Evolutionary conservation across 2,797 vertebrate species (phyloP).

Genomic region (Chrysolophus pictus): DNA sequence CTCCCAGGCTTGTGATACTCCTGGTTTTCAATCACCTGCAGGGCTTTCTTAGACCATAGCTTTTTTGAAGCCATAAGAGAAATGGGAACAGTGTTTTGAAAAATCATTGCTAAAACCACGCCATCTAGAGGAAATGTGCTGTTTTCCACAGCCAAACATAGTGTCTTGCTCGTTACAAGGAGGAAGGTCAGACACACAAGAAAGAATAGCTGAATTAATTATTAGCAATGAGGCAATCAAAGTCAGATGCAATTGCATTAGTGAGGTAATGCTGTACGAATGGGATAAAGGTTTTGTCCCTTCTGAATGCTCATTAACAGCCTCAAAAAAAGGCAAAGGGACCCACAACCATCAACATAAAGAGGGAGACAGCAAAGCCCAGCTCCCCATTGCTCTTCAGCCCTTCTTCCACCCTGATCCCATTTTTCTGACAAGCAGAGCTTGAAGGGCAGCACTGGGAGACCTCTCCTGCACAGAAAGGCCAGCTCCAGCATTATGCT

Average conservation of each 20-base stretch:
- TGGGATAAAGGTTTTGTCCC: background rate
- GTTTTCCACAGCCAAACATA: background rate
- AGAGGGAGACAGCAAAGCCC: background rate
- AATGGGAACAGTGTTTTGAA: background rate
- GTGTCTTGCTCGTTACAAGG: background rate
- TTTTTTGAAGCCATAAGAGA: background rate
- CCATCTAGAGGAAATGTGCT: background rate
- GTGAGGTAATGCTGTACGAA: background rate
- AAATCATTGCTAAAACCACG: background rate
- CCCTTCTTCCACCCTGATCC: background rate
- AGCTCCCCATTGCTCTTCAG: background rate
- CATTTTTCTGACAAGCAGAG: background rate
- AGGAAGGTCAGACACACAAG: background rate
- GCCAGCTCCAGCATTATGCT: background rate
- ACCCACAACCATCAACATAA: fast-evolving
- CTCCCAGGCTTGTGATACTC: background rate
- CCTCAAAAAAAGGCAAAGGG: background rate
- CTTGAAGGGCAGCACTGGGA: background rate
- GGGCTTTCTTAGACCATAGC: background rate
- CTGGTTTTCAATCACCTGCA: background rate
- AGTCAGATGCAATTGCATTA: background rate
- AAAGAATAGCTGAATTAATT: background rate
- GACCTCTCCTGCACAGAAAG: background rate
- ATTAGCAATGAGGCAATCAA: background rate
- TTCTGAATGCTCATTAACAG: background rate